These are phyloP conservation scores for Agrilus mali DNA, from an alignment of 2,888 invertebrate genomes.

Conservation along the genomic window DNA sequence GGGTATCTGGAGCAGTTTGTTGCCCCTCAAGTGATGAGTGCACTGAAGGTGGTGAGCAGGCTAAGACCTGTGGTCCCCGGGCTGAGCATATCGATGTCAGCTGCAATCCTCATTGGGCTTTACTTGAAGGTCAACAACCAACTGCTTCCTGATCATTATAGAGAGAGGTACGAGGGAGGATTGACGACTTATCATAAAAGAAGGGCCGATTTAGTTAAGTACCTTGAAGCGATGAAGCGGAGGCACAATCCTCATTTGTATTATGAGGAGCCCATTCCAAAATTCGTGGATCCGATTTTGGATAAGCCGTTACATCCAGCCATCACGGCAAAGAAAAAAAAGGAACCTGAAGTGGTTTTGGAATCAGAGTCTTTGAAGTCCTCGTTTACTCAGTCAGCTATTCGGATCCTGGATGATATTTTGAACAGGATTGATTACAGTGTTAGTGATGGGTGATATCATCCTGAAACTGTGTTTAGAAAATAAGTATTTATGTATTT, in stretches of 20 bases:
- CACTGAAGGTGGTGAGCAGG: conserved; percentile 39
- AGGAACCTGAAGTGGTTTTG: neutral
- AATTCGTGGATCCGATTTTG: conserved; percentile 10
- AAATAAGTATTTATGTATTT: no score
- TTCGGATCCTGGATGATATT: neutral
- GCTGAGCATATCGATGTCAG: conserved; percentile 38
- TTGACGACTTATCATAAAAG: conserved; percentile 30
- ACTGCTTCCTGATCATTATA: conserved; percentile 21
- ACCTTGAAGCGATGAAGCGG: conserved; percentile 34
- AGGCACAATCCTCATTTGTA: conserved; percentile 43
- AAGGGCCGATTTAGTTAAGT: conserved; percentile 20
- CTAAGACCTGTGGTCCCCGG: conserved; percentile 49
- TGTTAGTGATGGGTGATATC: no score
- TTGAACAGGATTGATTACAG: conserved; percentile 3
- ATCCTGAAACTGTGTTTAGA: no score
- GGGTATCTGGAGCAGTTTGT: conserved; percentile 51
- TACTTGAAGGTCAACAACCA: conserved; percentile 43
- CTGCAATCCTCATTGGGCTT: conserved; percentile 41
- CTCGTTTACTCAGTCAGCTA: neutral
- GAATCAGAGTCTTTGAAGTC: neutral
- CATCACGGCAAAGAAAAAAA: no score
- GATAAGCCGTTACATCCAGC: no score
- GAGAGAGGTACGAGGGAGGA: conserved; percentile 31
- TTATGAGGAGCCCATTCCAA: conserved; percentile 31
- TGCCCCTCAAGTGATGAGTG: conserved; percentile 39